A percentile compares a stretch with the other conserved stretches of the same genome.
Evolutionary conservation across 2,797 vertebrate genomes (phyloP).

Genomic region (Enteromius viviparus): DNA sequence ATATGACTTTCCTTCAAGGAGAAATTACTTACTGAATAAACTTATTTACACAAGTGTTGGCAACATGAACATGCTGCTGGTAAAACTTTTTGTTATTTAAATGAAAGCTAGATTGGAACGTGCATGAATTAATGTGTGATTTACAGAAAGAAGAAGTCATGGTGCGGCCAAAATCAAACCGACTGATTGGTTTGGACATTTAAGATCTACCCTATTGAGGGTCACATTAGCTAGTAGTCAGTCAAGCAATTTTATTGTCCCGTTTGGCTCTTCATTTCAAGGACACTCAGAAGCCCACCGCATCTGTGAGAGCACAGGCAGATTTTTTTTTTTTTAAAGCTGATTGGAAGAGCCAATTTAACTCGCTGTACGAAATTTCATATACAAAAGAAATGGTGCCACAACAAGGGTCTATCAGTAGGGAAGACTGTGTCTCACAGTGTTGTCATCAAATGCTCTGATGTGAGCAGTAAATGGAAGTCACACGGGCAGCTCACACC

Average conservation of each 20-base stretch:
- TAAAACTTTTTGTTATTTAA: constrained; percentile 8
- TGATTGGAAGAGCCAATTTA: constrained; percentile 28
- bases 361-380: background rate
- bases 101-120: background rate
- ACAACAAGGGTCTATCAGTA: constrained; percentile 5
- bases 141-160: background rate
- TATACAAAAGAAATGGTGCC: background rate
- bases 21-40: constrained; percentile 4
- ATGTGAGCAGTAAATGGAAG: constrained; percentile 20
- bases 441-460: background rate
- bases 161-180: background rate
- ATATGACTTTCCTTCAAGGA: constrained; percentile 26
- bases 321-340: background rate
- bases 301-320: background rate
- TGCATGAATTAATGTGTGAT: background rate
- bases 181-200: background rate
- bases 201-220: constrained; percentile 1
- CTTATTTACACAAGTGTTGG: constrained; percentile 5
- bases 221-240: constrained; percentile 2
- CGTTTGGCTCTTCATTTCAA: background rate
- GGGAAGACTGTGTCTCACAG: background rate
- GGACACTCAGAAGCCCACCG: background rate
- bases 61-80: background rate
- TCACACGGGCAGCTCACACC: background rate
- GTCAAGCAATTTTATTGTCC: constrained; percentile 23